Evolutionary conservation across 2,797 vertebrate genomes (phyloP).

Genomic region (Squalus acanthias): DNA sequence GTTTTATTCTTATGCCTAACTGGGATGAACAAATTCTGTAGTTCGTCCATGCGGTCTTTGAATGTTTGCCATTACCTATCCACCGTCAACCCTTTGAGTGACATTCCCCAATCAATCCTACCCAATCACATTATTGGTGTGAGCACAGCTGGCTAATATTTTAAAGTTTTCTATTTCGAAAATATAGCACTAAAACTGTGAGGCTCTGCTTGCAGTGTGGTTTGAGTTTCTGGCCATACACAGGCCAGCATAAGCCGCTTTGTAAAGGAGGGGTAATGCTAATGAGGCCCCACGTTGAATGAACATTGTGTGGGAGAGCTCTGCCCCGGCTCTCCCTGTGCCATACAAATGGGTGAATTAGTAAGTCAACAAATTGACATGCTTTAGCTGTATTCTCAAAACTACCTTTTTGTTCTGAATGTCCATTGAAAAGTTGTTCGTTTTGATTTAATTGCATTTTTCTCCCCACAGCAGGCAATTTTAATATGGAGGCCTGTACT

Average conservation of each 20-base stretch:
- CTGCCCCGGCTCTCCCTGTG: background rate
- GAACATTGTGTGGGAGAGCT: background rate
- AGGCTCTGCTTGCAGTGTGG: background rate
- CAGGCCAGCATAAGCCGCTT: background rate
- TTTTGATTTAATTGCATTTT: background rate
- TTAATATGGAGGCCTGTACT: background rate
- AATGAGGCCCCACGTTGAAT: background rate
- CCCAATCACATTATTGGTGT: background rate
- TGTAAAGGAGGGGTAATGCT: background rate
- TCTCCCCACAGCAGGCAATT: background rate
- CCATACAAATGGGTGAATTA: background rate
- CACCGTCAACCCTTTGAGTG: no score
- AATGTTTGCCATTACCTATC: no score
- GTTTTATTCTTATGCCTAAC: no score
- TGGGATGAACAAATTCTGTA: no score
- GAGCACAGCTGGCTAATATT: background rate
- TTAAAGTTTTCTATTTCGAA: background rate
- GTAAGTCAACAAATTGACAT: background rate
- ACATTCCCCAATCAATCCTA: no score
- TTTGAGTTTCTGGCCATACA: background rate
- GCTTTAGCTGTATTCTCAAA: background rate
- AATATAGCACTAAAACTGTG: no score
- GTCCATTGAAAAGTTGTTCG: background rate
- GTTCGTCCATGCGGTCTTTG: no score
- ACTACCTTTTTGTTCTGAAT: background rate